Evolutionary conservation across 2,113 vertebrate genomes (phyloP).

Genomic region (Oxyura jamaicensis): DNA sequence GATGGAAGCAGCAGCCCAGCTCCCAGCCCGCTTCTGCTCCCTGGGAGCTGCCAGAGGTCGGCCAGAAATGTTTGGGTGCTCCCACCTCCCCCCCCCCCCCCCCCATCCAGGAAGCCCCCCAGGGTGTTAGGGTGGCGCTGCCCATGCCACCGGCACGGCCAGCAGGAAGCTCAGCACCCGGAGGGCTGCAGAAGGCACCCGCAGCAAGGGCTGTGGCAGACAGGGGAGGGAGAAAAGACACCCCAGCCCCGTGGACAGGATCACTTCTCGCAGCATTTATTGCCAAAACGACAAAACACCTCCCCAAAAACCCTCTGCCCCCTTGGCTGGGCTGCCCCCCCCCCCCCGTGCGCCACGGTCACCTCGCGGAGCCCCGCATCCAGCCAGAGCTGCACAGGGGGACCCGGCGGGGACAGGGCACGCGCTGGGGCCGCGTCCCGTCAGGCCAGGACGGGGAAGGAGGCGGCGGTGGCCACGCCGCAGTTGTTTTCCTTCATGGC

Average conservation of each 20-base stretch:
- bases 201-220: no score
- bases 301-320: background rate
- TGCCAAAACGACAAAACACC: background rate
- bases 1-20: background rate
- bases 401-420: background rate
- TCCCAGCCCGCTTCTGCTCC: background rate
- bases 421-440: rapidly evolving
- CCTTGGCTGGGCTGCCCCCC: background rate
- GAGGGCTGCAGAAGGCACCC: no score
- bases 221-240: no score
- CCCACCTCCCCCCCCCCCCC: no score
- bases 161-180: no score
- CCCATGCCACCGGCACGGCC: no score
- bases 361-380: rapidly evolving
- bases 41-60: background rate
- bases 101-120: no score
- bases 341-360: background rate
- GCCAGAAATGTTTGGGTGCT: no score
- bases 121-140: no score
- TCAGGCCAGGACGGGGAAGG: constrained; percentile 81
- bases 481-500: constrained; percentile 85
- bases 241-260: no score
- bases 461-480: constrained; percentile 78
- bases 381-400: background rate
- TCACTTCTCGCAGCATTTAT: background rate